Evolutionary conservation across 2,888 invertebrate species (phyloP).

Genomic region (Napeogenes sylphis): DNA sequence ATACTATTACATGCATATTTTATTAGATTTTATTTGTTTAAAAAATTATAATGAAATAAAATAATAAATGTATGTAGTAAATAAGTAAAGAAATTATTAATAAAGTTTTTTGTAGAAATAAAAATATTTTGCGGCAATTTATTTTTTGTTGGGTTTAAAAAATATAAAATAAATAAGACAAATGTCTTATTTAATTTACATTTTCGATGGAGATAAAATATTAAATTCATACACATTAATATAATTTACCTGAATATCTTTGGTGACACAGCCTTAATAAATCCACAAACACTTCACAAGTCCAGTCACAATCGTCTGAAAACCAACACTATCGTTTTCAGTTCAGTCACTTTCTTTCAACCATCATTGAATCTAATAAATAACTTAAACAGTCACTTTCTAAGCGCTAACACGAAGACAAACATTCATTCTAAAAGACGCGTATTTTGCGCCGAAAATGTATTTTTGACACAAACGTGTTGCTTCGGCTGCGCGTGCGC

Average conservation of each 20-base stretch:
- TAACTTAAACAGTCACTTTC: constrained; percentile 51
- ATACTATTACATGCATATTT: too few relatives aligned
- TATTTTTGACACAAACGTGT: constrained; percentile 53
- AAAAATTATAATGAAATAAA: too few relatives aligned
- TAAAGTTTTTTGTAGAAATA: too few relatives aligned
- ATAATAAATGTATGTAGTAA: too few relatives aligned
- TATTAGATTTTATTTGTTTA: too few relatives aligned
- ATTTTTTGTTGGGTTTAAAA: too few relatives aligned
- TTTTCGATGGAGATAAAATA: too few relatives aligned
- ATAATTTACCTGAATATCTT: constrained; percentile 66
- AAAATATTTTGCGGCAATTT: too few relatives aligned
- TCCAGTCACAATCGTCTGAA: constrained; percentile 36
- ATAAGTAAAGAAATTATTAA: too few relatives aligned
- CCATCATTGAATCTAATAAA: constrained; percentile 26
- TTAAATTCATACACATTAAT: too few relatives aligned
- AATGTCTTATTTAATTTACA: too few relatives aligned
- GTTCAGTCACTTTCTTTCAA: constrained; percentile 65
- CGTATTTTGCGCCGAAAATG: constrained; percentile 29
- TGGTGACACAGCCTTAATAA: constrained; percentile 56
- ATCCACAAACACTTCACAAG: constrained; percentile 58
- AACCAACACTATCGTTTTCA: constrained; percentile 59
- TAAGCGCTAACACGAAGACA: constrained; percentile 47
- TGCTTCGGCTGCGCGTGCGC: constrained; percentile 68
- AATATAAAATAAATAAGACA: too few relatives aligned
- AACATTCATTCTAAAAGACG: background rate